Evolutionary conservation across 2,797 vertebrate genomes (phyloP), one percentile per base, ranked within the genome.

Genomic region (Myiotriccus ornatus): DNA sequence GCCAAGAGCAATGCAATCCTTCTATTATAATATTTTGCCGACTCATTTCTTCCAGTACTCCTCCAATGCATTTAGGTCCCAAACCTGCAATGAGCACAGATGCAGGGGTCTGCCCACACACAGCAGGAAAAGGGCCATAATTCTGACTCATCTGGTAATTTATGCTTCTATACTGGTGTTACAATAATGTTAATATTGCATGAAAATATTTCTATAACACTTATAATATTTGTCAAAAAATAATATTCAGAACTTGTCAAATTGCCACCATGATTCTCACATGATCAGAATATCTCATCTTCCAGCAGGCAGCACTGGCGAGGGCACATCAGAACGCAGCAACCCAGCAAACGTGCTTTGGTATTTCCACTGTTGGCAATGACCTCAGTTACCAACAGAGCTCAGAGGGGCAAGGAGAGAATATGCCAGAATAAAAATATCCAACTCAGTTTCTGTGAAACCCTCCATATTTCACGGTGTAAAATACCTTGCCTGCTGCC

Each of bases 121-220:
- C 74, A 94, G 94, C 89, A 96, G 89, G 95, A 95, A 97, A 96
- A 92, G 93, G 95, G 91, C 95, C 93, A 95, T 94, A 97, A 95
- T 89, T 97, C 95, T 97, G 96, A 97, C 91, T 97, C 96, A 97
- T 93, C 83, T 95, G 93, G 93, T 96, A 96, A 96, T 96, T 96
- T 96, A 94, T 94, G 93, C 93, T 94, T 96, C 95, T 96, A 96
- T 96, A 96, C 85, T 97, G 60, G 91, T 93, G 91, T 50, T 96
- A 94, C 70, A 96, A 95, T 96, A 97, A 97, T 90, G 93, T 82
- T 96, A 97, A 96, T 96, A 95, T 94, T 94, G 88, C 94, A 94
- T 94, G 93, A 94, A 96, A 97, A 97, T 97, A 97, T 96, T 97
- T 96, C 89, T 93, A 93, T 95, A 95, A 94, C 96, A 95, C 95